These are phyloP conservation scores for Labia minor DNA, from an alignment of 2,888 invertebrate species.

Conservation along the genomic window DNA sequence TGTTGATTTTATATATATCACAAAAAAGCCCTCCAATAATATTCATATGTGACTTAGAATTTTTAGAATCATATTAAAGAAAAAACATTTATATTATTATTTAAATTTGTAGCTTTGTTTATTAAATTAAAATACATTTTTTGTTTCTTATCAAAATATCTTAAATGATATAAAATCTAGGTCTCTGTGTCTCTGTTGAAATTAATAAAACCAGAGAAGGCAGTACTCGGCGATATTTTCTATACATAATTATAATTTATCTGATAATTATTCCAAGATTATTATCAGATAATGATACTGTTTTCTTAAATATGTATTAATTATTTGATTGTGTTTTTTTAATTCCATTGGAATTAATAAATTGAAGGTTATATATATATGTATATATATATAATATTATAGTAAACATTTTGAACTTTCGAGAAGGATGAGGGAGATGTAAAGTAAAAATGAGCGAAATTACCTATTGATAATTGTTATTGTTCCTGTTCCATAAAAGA, in stretches of 20 bases:
- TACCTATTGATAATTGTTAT: too few relatives aligned
- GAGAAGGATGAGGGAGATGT: not conserved
- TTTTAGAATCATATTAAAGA: too few relatives aligned
- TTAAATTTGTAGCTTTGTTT: too few relatives aligned
- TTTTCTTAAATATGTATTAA: not conserved
- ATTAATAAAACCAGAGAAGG: not conserved
- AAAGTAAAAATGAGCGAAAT: too few relatives aligned
- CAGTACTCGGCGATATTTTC: not conserved
- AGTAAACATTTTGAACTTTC: too few relatives aligned
- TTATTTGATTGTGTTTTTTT: not conserved
- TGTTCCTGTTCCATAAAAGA: too few relatives aligned
- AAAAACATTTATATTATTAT: too few relatives aligned
- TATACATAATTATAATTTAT: not conserved
- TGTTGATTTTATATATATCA: too few relatives aligned
- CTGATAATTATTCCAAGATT: not conserved
- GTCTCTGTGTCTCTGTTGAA: not conserved
- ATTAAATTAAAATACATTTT: too few relatives aligned
- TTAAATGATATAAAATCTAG: not conserved
- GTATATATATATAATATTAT: not conserved
- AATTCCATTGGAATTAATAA: constrained; percentile 4
- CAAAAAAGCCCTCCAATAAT: too few relatives aligned
- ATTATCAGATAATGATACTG: too few relatives aligned
- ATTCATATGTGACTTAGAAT: too few relatives aligned
- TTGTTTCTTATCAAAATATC: not conserved
- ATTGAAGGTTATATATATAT: not conserved